These are phyloP conservation scores for Rhinolophus ferrumequinum DNA, from an alignment of 2,113 vertebrate genomes.

Conservation along the genomic window DNA sequence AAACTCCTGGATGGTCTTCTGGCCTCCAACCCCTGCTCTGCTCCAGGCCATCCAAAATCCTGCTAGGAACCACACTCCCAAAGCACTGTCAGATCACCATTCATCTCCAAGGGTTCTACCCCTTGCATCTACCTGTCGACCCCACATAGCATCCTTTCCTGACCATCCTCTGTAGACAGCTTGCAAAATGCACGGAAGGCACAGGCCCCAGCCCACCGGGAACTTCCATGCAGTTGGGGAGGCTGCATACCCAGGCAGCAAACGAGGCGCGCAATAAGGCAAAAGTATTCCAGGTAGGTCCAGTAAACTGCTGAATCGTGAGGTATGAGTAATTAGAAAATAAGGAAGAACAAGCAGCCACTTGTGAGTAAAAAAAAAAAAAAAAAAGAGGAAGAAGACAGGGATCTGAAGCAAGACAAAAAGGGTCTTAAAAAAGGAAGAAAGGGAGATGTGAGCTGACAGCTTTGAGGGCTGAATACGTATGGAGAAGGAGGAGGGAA, in stretches of 20 bases:
- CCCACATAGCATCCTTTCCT: background rate
- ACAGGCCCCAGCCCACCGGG: background rate
- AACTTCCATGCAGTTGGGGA: background rate
- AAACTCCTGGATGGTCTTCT: background rate
- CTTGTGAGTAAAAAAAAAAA: slow-evolving; percentile 17
- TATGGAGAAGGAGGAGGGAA: background rate
- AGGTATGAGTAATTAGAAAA: slow-evolving; percentile 17
- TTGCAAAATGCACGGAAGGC: background rate
- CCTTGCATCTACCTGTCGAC: background rate
- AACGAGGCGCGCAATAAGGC: background rate
- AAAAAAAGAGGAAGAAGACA: background rate
- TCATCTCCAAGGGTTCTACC: background rate
- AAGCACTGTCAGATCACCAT: background rate
- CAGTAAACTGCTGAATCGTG: background rate
- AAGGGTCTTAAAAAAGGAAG: background rate
- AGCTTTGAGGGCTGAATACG: background rate
- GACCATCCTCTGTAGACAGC: background rate
- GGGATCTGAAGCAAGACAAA: slow-evolving; percentile 20
- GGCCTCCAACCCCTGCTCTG: background rate
- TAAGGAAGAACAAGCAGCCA: slow-evolving; percentile 29
- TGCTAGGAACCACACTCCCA: background rate
- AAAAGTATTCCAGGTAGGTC: background rate
- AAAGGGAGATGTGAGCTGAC: background rate
- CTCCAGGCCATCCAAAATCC: background rate
- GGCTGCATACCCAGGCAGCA: background rate